These are phyloP conservation scores for Hycleus phaleratus DNA, from an alignment of 1,140 invertebrate species.

Conservation along the genomic window DNA sequence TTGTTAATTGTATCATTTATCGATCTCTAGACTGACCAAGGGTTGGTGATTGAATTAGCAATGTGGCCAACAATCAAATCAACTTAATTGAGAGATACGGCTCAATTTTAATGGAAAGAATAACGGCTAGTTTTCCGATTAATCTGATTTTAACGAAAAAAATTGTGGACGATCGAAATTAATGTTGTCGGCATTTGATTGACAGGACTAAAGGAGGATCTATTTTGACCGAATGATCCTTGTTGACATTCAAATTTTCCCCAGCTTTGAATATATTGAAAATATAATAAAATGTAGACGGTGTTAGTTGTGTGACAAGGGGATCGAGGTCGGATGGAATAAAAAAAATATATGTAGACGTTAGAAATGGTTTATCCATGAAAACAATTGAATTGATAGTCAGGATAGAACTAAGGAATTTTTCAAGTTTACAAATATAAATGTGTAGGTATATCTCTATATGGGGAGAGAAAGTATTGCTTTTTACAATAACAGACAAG, in stretches of 20 bases:
- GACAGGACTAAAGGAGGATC: neutral
- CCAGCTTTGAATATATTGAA: constrained; percentile 27
- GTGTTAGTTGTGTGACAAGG: constrained; percentile 23
- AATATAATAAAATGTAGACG: constrained; percentile 28
- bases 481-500: constrained; percentile 29
- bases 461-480: constrained; percentile 9
- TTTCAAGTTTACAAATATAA: constrained; percentile 1
- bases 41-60: constrained; percentile 28
- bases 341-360: neutral
- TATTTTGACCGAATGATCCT: constrained; percentile 28
- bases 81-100: constrained; percentile 29
- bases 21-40: constrained; percentile 25
- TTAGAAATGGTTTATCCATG: too few species aligned
- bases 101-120: too few species aligned
- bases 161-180: too few species aligned
- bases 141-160: too few species aligned
- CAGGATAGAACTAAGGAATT: neutral
- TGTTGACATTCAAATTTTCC: constrained; percentile 37
- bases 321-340: constrained; percentile 5
- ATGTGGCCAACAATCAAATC: constrained; percentile 27
- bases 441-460: neutral
- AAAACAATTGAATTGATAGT: constrained; percentile 2
- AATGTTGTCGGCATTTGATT: neutral
- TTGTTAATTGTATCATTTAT: constrained; percentile 34
- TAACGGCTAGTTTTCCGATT: too few species aligned